Evolutionary conservation across 2,797 vertebrate species (phyloP), one percentile per base, ranked within the genome.

Genomic region (Epinephelus malabaricus): DNA sequence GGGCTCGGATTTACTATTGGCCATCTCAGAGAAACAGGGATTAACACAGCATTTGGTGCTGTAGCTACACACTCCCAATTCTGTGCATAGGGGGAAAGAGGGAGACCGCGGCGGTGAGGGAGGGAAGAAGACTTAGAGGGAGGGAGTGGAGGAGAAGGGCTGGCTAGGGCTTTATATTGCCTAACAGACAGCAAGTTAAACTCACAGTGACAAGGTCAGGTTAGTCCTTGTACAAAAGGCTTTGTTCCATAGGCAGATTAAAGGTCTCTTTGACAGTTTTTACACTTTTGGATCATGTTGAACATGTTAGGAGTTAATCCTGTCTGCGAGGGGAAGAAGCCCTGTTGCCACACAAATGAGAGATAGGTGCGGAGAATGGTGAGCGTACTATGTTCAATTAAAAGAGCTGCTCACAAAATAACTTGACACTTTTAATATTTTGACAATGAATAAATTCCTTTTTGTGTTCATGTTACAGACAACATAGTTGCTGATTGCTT

Each of bases 231-330:
- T 94, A 95, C 93, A 94, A 95, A 95, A 93, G 94, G 92, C 95
- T 98, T 98, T 98, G 97, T 98, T 97, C 96, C 95, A 94, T 95
- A 95, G 96, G 96, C 97, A 96, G 96, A 97, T 97, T 97, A 98
- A 96, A 97, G 95, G 96, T 96, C 96, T 96, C 95, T 96, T 95
- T 95, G 95, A 95, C 95, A 96, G 95, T 97, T 98, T 97, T 96
- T 96, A 96, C 96, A 97, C 96, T 97, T 98, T 97, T 96, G 96
- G 96, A 97, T 96, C 96, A 96, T 97, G 97, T 97, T 86, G 90
- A 96, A 97, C 97, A 97, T 96, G 96, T 95, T 95, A 93, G 94
- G 94, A 97, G 96, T 97, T 97, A 96, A 97, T 97, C 97, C 95
- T 91, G 94, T 95, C 95, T 95, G 93, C 91, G 94, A 86, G 69